phyloP scores from a whole-genome alignment of 2,797 vertebrate genomes.

The Phalloptychus januarius region DNA sequence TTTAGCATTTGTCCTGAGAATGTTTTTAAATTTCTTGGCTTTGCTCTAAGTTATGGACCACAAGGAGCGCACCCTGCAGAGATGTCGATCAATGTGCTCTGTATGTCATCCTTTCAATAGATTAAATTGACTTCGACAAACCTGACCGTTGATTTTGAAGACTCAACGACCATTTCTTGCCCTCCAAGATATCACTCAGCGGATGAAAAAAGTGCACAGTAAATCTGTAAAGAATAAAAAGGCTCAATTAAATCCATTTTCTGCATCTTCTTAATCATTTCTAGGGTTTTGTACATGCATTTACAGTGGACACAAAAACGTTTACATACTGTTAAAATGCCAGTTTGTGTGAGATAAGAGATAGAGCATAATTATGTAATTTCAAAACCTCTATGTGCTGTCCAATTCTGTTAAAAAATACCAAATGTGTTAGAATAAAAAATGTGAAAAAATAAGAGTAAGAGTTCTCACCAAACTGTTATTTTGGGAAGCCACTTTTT shows the following conservation, averaged over 20 bases:
- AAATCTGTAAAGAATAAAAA: neutral
- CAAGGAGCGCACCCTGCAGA: constrained; percentile 40
- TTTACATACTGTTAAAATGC: neutral
- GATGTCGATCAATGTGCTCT: constrained; percentile 30
- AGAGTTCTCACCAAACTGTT: neutral
- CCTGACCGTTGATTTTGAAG: constrained; percentile 5
- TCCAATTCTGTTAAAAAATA: neutral
- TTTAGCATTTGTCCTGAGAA: constrained; percentile 11
- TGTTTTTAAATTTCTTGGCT: constrained; percentile 21
- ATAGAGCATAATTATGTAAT: neutral
- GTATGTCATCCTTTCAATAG: constrained; percentile 25
- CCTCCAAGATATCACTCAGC: constrained; percentile 8
- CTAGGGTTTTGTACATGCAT: too few relatives aligned
- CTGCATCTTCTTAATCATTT: neutral
- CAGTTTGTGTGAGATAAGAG: neutral
- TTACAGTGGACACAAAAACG: neutral
- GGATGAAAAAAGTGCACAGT: neutral
- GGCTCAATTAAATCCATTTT: neutral
- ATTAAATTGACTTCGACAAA: constrained; percentile 27
- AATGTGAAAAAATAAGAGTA: neutral
- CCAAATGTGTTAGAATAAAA: neutral
- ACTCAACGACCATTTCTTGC: constrained; percentile 13
- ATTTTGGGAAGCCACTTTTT: neutral
- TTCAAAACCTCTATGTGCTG: neutral
- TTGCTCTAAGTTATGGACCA: constrained; percentile 6